phyloP scores from a whole-genome alignment of 1,140 invertebrate species.

The Physella acuta region DNA sequence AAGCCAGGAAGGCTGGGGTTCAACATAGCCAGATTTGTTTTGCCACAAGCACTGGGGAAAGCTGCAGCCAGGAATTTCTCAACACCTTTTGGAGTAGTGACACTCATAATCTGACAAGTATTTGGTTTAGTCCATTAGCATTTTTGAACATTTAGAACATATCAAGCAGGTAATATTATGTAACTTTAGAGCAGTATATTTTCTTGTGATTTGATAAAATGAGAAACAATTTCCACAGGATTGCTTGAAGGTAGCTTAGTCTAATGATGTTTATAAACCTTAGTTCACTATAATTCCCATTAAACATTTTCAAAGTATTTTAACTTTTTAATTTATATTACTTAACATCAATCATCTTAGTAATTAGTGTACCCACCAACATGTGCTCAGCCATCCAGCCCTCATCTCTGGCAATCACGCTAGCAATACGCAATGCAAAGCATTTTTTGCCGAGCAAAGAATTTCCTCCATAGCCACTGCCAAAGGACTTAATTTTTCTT shows the following conservation, averaged over 20 bases:
- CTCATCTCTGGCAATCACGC: slow-evolving; percentile 87
- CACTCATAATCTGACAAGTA: slow-evolving; percentile 83
- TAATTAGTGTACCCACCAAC: slow-evolving; percentile 82
- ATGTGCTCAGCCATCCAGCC: slow-evolving; percentile 99
- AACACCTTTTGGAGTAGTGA: slow-evolving; percentile 83
- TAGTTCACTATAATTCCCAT: too few species aligned
- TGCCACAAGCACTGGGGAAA: slow-evolving; percentile 97
- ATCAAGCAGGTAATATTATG: too few species aligned
- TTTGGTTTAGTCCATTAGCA: too few species aligned
- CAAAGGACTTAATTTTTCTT: slow-evolving; percentile 89
- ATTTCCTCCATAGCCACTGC: slow-evolving; percentile 97
- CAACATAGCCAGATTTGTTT: slow-evolving; percentile 99
- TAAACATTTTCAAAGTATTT: too few species aligned
- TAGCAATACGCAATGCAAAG: slow-evolving; percentile 94
- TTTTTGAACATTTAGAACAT: too few species aligned
- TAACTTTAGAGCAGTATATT: too few species aligned
- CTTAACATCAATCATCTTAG: too few species aligned
- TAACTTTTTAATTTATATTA: too few species aligned
- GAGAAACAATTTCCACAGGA: too few species aligned
- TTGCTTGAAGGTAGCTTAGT: too few species aligned
- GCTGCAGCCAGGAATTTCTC: slow-evolving; percentile 93
- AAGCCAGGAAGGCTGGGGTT: slow-evolving; percentile 88
- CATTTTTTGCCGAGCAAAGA: slow-evolving; percentile 98
- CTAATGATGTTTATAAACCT: too few species aligned
- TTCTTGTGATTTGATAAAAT: too few species aligned